These are phyloP conservation scores for Tretioscincus oriximinensis DNA, from an alignment of 2,113 vertebrate species.

Conservation along the genomic window DNA sequence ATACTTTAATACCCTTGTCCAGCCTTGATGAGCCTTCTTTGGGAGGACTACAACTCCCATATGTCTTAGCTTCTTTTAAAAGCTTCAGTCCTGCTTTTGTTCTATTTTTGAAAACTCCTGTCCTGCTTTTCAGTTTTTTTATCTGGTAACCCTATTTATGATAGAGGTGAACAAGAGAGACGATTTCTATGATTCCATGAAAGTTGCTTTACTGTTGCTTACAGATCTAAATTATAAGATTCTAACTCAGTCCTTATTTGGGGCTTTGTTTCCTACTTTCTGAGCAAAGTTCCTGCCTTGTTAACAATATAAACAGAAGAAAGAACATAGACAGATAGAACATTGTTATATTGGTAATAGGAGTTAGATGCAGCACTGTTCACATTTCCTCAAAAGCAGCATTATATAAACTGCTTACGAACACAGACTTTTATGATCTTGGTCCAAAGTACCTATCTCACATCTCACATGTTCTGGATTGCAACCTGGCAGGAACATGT, in stretches of 20 bases:
- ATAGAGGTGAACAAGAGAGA: no score
- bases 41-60: no score
- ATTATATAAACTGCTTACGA: background rate
- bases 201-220: no score
- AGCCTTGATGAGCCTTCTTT: no score
- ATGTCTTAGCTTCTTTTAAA: no score
- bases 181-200: no score
- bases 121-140: no score
- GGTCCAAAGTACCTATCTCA: background rate
- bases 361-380: background rate
- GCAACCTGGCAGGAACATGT: background rate
- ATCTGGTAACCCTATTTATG: no score
- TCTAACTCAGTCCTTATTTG: background rate
- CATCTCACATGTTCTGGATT: background rate
- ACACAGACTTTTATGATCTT: background rate
- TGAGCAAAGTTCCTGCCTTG: background rate
- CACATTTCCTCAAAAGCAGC: background rate
- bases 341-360: background rate
- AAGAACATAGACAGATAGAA: background rate
- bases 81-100: no score
- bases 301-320: background rate
- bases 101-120: no score
- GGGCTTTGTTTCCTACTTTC: background rate
- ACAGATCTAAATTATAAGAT: no score
- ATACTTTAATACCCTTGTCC: no score